Base-by-base conservation (phyloP, 2,113 vertebrate genomes). In the Alces alces region DNA sequence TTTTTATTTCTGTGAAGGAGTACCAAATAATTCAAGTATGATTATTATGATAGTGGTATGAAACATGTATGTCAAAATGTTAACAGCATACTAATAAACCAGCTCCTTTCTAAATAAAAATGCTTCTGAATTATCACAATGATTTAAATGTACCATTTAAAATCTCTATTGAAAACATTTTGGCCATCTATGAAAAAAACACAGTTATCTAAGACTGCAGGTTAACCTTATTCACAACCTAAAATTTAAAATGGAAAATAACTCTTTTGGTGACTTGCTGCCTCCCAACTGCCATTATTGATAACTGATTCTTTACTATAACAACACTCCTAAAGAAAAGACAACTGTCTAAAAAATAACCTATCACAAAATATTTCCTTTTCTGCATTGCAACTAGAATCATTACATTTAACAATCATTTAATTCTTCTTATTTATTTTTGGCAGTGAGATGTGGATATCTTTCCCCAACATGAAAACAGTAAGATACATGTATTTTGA, bases 391-490 rank as follows among this genome's bases (percentile, higher is more conserved):
- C 7, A 92, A 87, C 17, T 88, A 14, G 76, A 98, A 96, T 64
- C 57, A 76, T 66, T 88, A 28, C 30, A 86, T 64, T 66, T 89
- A 97, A 96, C 50, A 95, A 60, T 16, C 60, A 61, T 78, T 45
- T 87, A 93, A 61, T 60, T 91, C 33, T 92, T 84, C 36, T 86
- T 52, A 47, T 92, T 86, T 82, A 96, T 64, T 86, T 96, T 95
- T 98, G 96, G 96, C 96, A 97, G 88, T 91, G 96, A 98, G 60
- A 95, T 50, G 54, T 1, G 61, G 85, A 98, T 58, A 98, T 76
- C 23, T n/a, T 95, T 84, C 43, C 94, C 89, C 87, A 98, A 98
- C 58, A 78, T 94, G 95, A 96, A 93, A 84, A 96, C 64, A 93
- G 95, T 93, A 89, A 89, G 70, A 84, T 47, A 89, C 15, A 93